Base-by-base conservation (phyloP, 1,140 invertebrate genomes). In the Atta colombica region DNA sequence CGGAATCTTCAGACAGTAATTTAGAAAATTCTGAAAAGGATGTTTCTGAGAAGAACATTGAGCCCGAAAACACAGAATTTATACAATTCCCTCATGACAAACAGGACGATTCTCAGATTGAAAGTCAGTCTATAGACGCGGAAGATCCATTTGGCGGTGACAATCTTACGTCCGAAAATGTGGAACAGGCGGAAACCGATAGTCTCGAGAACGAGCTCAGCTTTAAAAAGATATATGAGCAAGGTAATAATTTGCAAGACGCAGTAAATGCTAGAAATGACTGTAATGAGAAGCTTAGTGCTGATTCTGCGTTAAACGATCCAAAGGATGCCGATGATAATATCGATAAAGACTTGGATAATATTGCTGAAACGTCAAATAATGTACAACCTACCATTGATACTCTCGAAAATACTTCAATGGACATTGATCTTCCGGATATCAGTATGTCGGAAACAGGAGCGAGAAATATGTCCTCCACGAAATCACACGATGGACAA, bases 91-190 rank as follows among this genome's bases (percentile, higher is more conserved):
- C 91, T 10, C 94, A 95, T 68, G 95, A 95, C n/a, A 95, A 95
- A 53, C 90, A 93, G 2, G 95, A 94, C 45, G 94, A 95, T 85
- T 87, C 90, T 1, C 94, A 94, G 31, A 93, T 94, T 21, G 95
- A 95, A 88, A 85, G 80, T 63, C 94, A 93, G 6, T 92, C 93
- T 18, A 93, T 94, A 10, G 95, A 95, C 25, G 94, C 95, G 3
- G 94, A 95, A 82, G 95, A 95, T 92, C 95, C 95, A n/a, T 95
- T 95, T 86, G 94, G 93, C 3, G 92, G 91, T 8, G 94, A 95
- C 55, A 94, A 85, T 92, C 80, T 94, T 10, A 86, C 71, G 6
- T 71, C 69, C 45, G 94, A 95, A 58, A 91, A 72, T 55, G 39
- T 91, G 5, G 94, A 94, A 61, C 81, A 92, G 31, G 88, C 88